Evolutionary conservation across 2,113 vertebrate species (phyloP).

Genomic region (Rhipidura dahli): DNA sequence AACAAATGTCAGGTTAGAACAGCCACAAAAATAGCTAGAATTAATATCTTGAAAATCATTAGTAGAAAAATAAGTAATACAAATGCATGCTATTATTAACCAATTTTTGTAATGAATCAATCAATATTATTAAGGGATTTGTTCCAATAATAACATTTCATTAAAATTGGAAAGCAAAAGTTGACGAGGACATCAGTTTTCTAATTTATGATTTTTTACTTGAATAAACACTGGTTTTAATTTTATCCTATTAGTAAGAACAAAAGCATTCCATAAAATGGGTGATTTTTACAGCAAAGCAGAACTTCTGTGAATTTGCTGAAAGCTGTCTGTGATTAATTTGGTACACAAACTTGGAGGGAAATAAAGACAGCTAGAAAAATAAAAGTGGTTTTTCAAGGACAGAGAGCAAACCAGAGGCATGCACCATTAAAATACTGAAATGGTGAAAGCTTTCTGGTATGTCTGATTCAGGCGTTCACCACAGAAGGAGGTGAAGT

Average conservation of each 20-base stretch:
- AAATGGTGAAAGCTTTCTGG: neutral
- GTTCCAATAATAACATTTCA: neutral
- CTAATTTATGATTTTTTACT: neutral
- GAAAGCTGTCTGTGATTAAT: neutral
- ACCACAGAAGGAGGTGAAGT: neutral
- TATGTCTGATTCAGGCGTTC: neutral
- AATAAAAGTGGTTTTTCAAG: neutral
- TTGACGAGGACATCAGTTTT: neutral
- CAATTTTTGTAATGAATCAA: neutral
- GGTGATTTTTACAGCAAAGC: neutral
- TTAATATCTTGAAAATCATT: neutral
- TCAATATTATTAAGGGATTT: neutral
- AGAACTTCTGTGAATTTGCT: neutral
- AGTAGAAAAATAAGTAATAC: constrained; percentile 18
- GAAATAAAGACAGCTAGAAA: neutral
- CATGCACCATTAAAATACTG: neutral
- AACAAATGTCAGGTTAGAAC: constrained; percentile 4
- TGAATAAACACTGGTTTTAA: neutral
- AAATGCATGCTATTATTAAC: constrained; percentile 20
- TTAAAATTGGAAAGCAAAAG: neutral
- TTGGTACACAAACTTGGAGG: neutral
- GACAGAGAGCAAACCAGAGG: neutral
- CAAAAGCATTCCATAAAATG: neutral
- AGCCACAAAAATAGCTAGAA: neutral
- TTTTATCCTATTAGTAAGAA: neutral